phyloP scores from a whole-genome alignment of 2,113 vertebrate genomes.

The Tautogolabrus adspersus region DNA sequence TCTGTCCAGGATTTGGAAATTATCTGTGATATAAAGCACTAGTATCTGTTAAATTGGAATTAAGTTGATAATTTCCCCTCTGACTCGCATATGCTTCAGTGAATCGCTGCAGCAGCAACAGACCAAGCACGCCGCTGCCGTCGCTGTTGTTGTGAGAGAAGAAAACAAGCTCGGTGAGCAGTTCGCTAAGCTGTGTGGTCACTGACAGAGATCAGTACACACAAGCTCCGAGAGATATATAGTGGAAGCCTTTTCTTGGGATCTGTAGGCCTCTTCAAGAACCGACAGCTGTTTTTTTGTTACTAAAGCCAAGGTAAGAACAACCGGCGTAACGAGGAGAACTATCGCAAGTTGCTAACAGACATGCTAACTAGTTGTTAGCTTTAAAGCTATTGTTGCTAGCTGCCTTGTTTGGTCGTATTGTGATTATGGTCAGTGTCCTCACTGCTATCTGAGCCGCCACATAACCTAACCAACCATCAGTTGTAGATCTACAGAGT shows the following conservation, averaged over 20 bases:
- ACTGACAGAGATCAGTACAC: conserved; percentile 85
- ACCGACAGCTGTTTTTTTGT: conserved; percentile 4
- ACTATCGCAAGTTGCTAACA: conserved; percentile 52
- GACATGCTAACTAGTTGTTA: conserved; percentile 71
- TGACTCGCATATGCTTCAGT: conserved; percentile 25
- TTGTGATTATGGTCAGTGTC: conserved; percentile 59
- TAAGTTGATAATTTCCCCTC: conserved; percentile 29
- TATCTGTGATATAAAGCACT: not conserved
- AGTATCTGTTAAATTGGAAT: not conserved
- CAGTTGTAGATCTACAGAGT: not conserved
- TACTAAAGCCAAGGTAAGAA: conserved; percentile 56
- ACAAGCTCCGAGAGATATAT: conserved; percentile 62
- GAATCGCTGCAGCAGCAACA: conserved; percentile 60
- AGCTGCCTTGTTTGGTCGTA: conserved; percentile 68
- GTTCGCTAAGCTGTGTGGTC: conserved; percentile 81
- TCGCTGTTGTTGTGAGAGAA: conserved; percentile 62
- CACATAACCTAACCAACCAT: not conserved
- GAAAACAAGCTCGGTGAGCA: conserved; percentile 71
- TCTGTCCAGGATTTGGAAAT: conserved; percentile 12
- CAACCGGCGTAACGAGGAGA: conserved; percentile 26
- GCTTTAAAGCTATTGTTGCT: conserved; percentile 56
- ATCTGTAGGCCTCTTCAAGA: conserved; percentile 1
- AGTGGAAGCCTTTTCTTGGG: conserved; percentile 3
- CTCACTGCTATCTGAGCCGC: conserved; percentile 16
- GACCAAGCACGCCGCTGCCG: conserved; percentile 59